Conservation (phyloP, 2,888 invertebrate genomes). For the Helleia helle region DNA sequence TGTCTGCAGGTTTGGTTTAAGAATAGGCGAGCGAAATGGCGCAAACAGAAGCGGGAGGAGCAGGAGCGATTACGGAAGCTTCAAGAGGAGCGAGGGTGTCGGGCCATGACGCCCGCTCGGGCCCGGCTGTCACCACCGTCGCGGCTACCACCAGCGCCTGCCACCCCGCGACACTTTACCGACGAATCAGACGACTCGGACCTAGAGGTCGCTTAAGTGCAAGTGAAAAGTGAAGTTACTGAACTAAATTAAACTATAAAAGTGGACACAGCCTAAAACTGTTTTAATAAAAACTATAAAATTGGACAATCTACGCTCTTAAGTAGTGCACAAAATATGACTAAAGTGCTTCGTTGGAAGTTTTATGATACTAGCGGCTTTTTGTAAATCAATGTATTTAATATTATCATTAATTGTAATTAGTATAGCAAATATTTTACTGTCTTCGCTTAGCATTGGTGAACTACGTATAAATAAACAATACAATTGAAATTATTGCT, state of each 20-base stretch:
- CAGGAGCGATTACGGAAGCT: slow-evolving; percentile 87
- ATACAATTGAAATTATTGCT: no score
- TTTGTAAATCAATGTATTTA: slow-evolving; percentile 11
- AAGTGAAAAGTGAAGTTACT: slow-evolving; percentile 7
- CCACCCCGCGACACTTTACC: slow-evolving; percentile 61
- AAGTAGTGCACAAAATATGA: slow-evolving; percentile 10
- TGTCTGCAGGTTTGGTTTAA: slow-evolving; percentile 94
- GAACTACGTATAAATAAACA: no score
- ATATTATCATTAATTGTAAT: not conserved
- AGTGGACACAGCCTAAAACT: slow-evolving; percentile 7
- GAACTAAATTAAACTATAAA: not conserved
- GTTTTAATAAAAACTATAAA: no score
- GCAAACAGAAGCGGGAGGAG: slow-evolving; percentile 94
- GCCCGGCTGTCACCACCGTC: slow-evolving; percentile 47
- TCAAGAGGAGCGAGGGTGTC: slow-evolving; percentile 81
- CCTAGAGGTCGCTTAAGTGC: slow-evolving; percentile 82
- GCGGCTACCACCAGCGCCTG: slow-evolving; percentile 32
- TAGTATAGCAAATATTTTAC: slow-evolving; percentile 1
- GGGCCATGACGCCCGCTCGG: slow-evolving; percentile 42
- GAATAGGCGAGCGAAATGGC: slow-evolving; percentile 96
- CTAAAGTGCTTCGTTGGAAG: slow-evolving; percentile 1
- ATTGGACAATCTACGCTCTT: no score
- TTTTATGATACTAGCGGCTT: slow-evolving; percentile 1
- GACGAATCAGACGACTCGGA: slow-evolving; percentile 85
- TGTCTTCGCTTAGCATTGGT: slow-evolving; percentile 1